These are phyloP conservation scores for Leptothorax acervorum DNA, from an alignment of 2,888 invertebrate genomes.

Conservation along the genomic window DNA sequence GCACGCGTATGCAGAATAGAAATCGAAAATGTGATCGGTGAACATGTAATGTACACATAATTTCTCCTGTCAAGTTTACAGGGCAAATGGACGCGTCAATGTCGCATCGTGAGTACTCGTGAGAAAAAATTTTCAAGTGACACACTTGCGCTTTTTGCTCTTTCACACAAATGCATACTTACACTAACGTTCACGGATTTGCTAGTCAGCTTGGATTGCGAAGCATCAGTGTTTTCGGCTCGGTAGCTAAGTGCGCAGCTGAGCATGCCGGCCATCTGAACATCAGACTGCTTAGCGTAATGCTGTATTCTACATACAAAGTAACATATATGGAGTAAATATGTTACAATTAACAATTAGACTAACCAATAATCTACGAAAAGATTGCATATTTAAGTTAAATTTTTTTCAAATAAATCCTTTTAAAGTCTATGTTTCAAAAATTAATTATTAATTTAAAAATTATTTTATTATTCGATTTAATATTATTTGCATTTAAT, in stretches of 20 bases:
- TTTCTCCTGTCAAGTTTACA: constrained; percentile 44
- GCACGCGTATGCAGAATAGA: constrained; percentile 43
- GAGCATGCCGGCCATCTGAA: constrained; percentile 98
- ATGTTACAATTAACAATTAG: neutral
- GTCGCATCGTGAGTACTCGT: constrained; percentile 24
- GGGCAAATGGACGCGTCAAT: constrained; percentile 28
- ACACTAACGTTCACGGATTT: constrained; percentile 87
- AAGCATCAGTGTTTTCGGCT: constrained; percentile 86
- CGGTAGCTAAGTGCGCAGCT: constrained; percentile 94
- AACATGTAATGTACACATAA: constrained; percentile 1
- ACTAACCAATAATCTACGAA: neutral
- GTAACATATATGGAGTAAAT: neutral
- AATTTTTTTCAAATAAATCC: neutral
- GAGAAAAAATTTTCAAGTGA: constrained; percentile 33
- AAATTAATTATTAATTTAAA: neutral
- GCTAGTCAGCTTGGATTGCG: constrained; percentile 84
- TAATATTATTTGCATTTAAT: neutral
- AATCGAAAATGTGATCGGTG: constrained; percentile 57
- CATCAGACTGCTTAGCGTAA: constrained; percentile 92
- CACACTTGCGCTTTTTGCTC: constrained; percentile 7
- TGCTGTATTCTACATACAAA: constrained; percentile 89
- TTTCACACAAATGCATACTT: constrained; percentile 78
- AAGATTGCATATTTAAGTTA: neutral
- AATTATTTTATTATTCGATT: neutral
- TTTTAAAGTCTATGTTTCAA: neutral